Conservation (phyloP, 2,797 vertebrate genomes). For the Micropoecilia bifurca region DNA sequence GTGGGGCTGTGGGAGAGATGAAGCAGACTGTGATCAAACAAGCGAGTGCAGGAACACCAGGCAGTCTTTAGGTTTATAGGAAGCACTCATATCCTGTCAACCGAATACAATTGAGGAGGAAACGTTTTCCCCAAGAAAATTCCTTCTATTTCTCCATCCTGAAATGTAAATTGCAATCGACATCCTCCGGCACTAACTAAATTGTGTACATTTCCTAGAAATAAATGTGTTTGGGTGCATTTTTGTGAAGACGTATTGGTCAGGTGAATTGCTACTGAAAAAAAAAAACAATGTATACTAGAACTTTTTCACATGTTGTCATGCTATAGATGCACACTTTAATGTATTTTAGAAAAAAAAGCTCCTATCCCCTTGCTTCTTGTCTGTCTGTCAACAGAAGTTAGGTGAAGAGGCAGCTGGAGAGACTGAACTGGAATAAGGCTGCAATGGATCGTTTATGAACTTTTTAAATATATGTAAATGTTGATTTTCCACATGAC, state of each 20-base stretch:
- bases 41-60: constrained; percentile 44
- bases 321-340: not conserved
- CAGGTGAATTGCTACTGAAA: not conserved
- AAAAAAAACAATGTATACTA: not conserved
- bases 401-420: not conserved
- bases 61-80: constrained; percentile 41
- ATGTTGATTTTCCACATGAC: not conserved
- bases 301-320: not conserved
- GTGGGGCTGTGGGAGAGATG: constrained; percentile 71
- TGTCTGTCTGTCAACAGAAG: not conserved
- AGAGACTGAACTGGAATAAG: not conserved
- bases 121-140: constrained; percentile 52
- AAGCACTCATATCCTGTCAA: constrained; percentile 37
- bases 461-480: not conserved
- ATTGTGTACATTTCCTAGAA: not conserved
- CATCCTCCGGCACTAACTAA: constrained; percentile 25
- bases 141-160: constrained; percentile 44
- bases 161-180: not conserved
- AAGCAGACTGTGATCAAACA: constrained; percentile 54
- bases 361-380: not conserved
- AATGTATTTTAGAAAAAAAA: not conserved
- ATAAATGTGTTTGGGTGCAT: not conserved
- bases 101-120: constrained; percentile 50
- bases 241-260: not conserved
- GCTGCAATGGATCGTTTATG: not conserved